Conservation (phyloP, 2,113 vertebrate species). For the Colossoma macropomum region DNA sequence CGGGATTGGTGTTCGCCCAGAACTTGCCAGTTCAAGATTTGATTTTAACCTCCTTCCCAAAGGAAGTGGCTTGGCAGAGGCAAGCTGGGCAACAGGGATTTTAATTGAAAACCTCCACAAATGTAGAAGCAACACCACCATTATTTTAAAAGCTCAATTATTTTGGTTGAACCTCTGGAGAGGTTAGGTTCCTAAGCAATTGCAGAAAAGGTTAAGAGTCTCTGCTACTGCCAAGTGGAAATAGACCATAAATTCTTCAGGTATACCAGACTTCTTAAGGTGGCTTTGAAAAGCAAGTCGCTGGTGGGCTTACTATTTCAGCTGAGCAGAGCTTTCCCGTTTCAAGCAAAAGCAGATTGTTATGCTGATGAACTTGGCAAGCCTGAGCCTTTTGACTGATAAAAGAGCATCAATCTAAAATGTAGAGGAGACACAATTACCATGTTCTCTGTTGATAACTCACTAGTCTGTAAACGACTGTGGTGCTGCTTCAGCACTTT, state of each 20-base stretch:
- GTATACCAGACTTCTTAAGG: not conserved
- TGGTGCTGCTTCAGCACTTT: not conserved
- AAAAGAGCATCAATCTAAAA: not conserved
- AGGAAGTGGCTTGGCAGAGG: not conserved
- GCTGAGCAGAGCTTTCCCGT: not conserved
- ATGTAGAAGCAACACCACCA: not conserved
- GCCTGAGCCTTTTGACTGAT: not conserved
- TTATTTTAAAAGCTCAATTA: slow-evolving; percentile 7
- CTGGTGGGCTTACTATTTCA: not conserved
- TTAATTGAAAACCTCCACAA: not conserved
- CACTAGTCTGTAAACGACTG: not conserved
- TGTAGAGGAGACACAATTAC: not conserved
- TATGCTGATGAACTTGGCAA: not conserved
- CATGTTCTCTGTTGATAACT: not conserved
- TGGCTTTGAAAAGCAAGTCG: not conserved
- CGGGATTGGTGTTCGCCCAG: not conserved
- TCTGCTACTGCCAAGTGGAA: slow-evolving; percentile 12
- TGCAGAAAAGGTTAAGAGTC: slow-evolving; percentile 18
- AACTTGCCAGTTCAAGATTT: not conserved
- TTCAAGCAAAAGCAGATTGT: not conserved
- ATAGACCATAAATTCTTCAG: not conserved
- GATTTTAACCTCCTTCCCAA: not conserved
- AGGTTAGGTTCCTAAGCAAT: not conserved
- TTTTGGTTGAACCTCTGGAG: not conserved
- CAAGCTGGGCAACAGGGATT: not conserved